These are phyloP conservation scores for Pseudomyrmex concolor DNA, from an alignment of 1,140 invertebrate genomes.

Conservation along the genomic window DNA sequence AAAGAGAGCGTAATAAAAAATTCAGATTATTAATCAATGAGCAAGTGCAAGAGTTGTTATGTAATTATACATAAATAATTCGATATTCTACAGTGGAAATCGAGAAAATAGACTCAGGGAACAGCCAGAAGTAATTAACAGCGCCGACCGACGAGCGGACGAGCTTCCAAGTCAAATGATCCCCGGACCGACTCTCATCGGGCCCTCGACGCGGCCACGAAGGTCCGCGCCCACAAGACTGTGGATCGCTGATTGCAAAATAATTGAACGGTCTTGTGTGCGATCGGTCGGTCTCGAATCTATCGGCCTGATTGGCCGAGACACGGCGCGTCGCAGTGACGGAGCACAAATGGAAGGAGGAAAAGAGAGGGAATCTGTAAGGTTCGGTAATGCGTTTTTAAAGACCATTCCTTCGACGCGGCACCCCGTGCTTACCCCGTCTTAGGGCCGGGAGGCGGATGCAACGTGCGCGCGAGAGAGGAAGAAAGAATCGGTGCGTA, in stretches of 20 bases:
- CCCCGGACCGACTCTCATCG: conserved; percentile 22
- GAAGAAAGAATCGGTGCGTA: conserved; percentile 61
- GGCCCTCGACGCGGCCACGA: conserved; percentile 27
- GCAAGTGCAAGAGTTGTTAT: too few relatives aligned
- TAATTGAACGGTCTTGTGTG: conserved; percentile 78
- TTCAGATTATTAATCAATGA: conserved; percentile 27
- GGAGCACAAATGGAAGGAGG: conserved; percentile 22
- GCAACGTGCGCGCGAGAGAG: conserved; percentile 44
- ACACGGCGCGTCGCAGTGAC: conserved; percentile 33
- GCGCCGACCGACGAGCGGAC: conserved; percentile 23
- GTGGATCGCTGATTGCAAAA: conserved; percentile 79
- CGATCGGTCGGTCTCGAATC: conserved; percentile 77
- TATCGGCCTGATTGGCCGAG: conserved; percentile 79
- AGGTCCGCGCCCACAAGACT: conserved; percentile 40
- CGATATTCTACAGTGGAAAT: conserved; percentile 2
- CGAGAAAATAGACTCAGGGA: neutral
- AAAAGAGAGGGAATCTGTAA: conserved; percentile 28
- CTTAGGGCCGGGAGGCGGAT: conserved; percentile 59
- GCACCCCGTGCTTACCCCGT: conserved; percentile 27
- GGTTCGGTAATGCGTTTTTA: conserved; percentile 83
- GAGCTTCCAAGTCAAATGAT: conserved; percentile 32
- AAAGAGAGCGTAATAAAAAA: neutral
- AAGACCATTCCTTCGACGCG: conserved; percentile 76
- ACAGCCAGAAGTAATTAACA: conserved; percentile 41
- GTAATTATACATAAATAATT: neutral